A percentile compares a stretch with the other conserved stretches of the same genome.
Conservation (phyloP, 2,888 invertebrate species). For the Notodonta dromedarius region DNA sequence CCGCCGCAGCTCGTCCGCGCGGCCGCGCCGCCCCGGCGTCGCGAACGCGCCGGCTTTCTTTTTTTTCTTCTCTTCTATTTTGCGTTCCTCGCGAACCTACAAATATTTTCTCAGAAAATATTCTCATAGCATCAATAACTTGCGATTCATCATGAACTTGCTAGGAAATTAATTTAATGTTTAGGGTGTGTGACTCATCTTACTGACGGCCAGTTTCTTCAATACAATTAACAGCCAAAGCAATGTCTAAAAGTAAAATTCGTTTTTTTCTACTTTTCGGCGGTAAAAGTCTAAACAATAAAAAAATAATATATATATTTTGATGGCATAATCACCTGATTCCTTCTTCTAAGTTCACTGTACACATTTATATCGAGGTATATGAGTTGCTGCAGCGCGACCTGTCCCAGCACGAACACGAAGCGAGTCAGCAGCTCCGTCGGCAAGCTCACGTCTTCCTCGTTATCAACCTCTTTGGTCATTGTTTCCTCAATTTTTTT, state of each 20-base stretch:
- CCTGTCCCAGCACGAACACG: conserved; percentile 88
- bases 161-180: too few relatives aligned
- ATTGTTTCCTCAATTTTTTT: conserved; percentile 69
- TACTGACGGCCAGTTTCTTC: too few relatives aligned
- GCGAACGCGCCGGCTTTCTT: conserved; percentile 70
- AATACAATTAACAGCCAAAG: too few relatives aligned
- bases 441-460: conserved; percentile 64
- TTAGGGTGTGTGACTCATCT: too few relatives aligned
- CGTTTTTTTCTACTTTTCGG: too few relatives aligned
- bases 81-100: conserved; percentile 78
- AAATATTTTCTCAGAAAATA: neutral
- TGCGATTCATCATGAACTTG: too few relatives aligned
- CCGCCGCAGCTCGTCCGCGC: conserved; percentile 63
- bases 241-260: too few relatives aligned
- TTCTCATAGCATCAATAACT: too few relatives aligned
- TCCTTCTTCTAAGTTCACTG: conserved; percentile 87
- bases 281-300: too few relatives aligned
- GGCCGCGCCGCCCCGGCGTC: conserved; percentile 66
- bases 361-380: conserved; percentile 93
- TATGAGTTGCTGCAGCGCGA: conserved; percentile 91
- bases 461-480: conserved; percentile 57
- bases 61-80: conserved; percentile 73
- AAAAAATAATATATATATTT: neutral
- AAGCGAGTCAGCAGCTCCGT: conserved; percentile 79
- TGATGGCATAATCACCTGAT: conserved; percentile 59